Evolutionary conservation across 2,797 vertebrate genomes (phyloP), one percentile per base, ranked within the genome.

Genomic region (Acanthurus lineatus): DNA sequence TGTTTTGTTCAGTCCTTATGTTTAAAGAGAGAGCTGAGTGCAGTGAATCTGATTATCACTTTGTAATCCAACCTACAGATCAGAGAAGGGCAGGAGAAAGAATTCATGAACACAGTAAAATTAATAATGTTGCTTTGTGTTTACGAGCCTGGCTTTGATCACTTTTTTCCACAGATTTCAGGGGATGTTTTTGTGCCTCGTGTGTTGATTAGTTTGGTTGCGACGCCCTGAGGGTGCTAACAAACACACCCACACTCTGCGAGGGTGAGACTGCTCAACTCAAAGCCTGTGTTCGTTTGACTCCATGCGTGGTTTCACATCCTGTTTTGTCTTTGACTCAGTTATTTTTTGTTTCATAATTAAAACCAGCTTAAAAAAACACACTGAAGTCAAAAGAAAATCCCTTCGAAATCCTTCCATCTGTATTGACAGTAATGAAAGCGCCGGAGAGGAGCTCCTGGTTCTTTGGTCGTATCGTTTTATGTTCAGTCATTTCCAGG

Each of bases 231-330:
- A 56, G 84, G 85, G 73, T 65, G 20, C 12, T 8, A 70, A 77
- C 72, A 85, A 85, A 87, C 83, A 79, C 79, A 20, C 83, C 82
- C 85, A 87, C 87, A 62, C 78, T 82, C 57, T 66, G 76, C 48
- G 5, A 60, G 67, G 56, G 40, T 51, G 54, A 73, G 45, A 38
- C 75, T 64, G 64, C 79, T 86, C 77, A 66, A 79, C 59, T 74
- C 44, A n/a, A 66, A 76, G 56, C 69, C 67, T n/a, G 20, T 73
- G 40, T 70, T 91, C 0, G 67, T 66, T 32, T 69, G 77, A 63
- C 38, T 48, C 64, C 17, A 42, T 40, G 62, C 69, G 44, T 49
- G 51, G 42, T 47, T 69, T 35, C 28, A 2, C 32, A 73, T 77
- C 25, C 0, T 69, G 48, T 56, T 79, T 69, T 67, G 35, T 58